Percentiles rank a stretch among this genome's conserved stretches.
Evolutionary conservation across 2,888 invertebrate genomes (phyloP).

Genomic region (Rhaphigaster nebulosa): DNA sequence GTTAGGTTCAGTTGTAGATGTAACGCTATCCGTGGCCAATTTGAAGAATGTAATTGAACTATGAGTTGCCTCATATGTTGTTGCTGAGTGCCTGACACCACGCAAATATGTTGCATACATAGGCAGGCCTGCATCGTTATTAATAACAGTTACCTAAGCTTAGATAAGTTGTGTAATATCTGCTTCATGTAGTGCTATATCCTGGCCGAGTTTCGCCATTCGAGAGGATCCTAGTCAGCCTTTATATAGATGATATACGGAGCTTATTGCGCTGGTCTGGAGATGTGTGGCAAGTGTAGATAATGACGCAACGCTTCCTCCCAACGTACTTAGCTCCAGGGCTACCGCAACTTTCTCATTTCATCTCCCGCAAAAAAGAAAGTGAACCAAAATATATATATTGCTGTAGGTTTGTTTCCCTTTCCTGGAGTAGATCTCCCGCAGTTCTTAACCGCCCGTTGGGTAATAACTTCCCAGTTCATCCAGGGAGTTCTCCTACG

Average conservation of each 20-base stretch:
- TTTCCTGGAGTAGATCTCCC: conserved; percentile 27
- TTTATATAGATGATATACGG: background rate
- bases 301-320: background rate
- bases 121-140: background rate
- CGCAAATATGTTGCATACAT: background rate
- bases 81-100: background rate
- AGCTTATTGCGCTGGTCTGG: background rate
- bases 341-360: conserved; percentile 43
- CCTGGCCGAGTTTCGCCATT: conserved; percentile 13
- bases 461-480: background rate
- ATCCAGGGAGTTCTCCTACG: background rate
- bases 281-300: conserved; percentile 28
- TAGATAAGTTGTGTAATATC: background rate
- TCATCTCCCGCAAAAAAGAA: conserved; percentile 36
- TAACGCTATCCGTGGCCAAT: background rate
- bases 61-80: background rate
- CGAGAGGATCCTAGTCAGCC: background rate
- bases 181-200: background rate
- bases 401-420: conserved; percentile 22
- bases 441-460: background rate
- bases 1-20: background rate
- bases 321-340: conserved; percentile 3
- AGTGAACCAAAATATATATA: conserved; percentile 47
- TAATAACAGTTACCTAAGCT: background rate
- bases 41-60: background rate